Percentiles rank a stretch among this genome's conserved stretches.
Evolutionary conservation across 2,888 invertebrate genomes (phyloP).

Genomic region (Liopterus haemorrhoidalis): DNA sequence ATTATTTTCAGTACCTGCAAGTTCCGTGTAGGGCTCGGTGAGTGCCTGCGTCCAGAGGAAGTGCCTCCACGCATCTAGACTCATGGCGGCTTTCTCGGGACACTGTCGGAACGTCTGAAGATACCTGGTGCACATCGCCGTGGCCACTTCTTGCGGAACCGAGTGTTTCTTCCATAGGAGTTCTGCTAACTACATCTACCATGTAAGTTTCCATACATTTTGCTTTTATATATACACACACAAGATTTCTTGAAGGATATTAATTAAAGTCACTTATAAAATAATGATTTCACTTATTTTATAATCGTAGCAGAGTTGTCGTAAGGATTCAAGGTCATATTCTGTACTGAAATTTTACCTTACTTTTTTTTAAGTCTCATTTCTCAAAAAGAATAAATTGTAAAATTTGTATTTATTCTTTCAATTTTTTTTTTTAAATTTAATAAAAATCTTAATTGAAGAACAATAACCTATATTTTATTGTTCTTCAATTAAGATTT

Average conservation of each 20-base stretch:
- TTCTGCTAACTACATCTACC: slow-evolving; percentile 48
- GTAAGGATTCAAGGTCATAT: slow-evolving; percentile 17
- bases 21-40: slow-evolving; percentile 64
- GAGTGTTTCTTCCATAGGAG: slow-evolving; percentile 58
- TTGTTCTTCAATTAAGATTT: no score
- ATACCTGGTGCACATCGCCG: slow-evolving; percentile 60
- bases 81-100: slow-evolving; percentile 69
- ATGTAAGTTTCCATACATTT: no score
- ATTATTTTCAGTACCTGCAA: slow-evolving; percentile 65
- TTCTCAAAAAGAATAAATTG: no score
- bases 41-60: slow-evolving; percentile 73
- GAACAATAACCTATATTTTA: no score
- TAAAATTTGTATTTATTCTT: no score
- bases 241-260: no score
- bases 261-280: slow-evolving; percentile 7
- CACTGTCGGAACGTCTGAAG: slow-evolving; percentile 72
- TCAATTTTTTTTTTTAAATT: no score
- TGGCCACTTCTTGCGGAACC: slow-evolving; percentile 58
- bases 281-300: slow-evolving; percentile 3
- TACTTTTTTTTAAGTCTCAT: no score
- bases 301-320: slow-evolving; percentile 21
- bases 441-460: no score
- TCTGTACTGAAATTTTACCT: no score
- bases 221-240: no score
- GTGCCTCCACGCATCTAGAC: slow-evolving; percentile 71